phyloP scores from a whole-genome alignment of 2,888 invertebrate species.

The Erpobdella octoculata region DNA sequence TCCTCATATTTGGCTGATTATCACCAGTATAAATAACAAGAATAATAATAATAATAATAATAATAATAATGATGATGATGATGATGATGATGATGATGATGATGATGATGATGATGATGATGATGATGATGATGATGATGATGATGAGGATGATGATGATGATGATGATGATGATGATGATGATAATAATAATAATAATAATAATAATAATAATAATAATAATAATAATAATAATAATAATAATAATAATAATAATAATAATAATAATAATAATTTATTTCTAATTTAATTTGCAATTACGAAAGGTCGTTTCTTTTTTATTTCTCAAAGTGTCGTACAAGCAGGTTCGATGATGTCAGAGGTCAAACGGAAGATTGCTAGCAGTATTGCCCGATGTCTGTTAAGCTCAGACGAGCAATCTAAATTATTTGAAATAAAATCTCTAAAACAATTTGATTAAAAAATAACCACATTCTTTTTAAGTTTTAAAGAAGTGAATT shows the following conservation, averaged over 20 bases:
- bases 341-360: too few species aligned
- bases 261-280: too few species aligned
- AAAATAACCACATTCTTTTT: too few species aligned
- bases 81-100: constrained; percentile 1
- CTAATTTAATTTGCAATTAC: too few species aligned
- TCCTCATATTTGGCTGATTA: background rate
- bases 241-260: constrained; percentile 22
- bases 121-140: background rate
- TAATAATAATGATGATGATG: constrained; percentile 20
- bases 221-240: constrained; percentile 13
- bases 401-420: too few species aligned
- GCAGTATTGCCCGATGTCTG: too few species aligned
- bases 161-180: constrained; percentile 17
- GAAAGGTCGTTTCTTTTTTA: too few species aligned
- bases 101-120: constrained; percentile 16
- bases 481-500: too few species aligned
- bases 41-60: constrained; percentile 18
- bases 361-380: too few species aligned
- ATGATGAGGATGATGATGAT: constrained; percentile 14
- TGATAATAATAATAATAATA: constrained; percentile 13
- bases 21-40: background rate
- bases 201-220: constrained; percentile 9
- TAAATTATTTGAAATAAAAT: too few species aligned
- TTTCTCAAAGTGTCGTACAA: too few species aligned
- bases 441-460: too few species aligned